These are phyloP conservation scores for Cheilosia soror DNA, from an alignment of 2,888 invertebrate genomes.

Conservation along the genomic window DNA sequence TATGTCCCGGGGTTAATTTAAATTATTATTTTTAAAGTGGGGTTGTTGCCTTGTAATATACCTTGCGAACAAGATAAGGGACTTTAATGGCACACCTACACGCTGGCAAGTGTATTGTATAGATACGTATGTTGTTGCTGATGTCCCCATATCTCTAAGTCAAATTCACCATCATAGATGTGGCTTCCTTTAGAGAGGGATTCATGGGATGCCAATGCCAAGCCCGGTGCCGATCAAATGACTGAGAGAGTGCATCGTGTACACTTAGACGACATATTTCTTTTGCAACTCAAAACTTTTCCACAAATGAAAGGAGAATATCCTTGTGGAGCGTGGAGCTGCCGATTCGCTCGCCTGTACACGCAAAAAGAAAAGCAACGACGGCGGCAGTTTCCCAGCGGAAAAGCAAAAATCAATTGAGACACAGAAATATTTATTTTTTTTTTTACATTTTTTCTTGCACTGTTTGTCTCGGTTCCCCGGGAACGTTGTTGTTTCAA, in stretches of 20 bases:
- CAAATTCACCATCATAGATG: conserved; percentile 61
- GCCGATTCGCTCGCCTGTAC: not conserved
- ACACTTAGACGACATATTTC: conserved; percentile 36
- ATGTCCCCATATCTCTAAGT: conserved; percentile 51
- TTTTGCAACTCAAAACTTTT: conserved; percentile 56
- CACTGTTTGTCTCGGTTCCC: conserved; percentile 45
- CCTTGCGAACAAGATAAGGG: conserved; percentile 74
- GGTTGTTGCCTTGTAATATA: conserved; percentile 75
- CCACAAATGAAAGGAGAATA: conserved; percentile 41
- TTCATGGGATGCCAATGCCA: conserved; percentile 45
- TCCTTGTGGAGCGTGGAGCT: conserved; percentile 23
- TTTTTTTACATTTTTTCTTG: conserved; percentile 12
- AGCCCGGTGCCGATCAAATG: conserved; percentile 56
- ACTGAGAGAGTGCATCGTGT: conserved; percentile 59
- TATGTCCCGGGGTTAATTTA: conserved; percentile 75
- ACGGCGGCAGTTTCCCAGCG: conserved; percentile 48
- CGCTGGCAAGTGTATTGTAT: conserved; percentile 17
- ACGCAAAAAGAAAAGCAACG: conserved; percentile 15
- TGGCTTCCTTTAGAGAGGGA: conserved; percentile 47
- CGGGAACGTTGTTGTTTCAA: conserved; percentile 60
- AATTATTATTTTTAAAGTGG: conserved; percentile 76
- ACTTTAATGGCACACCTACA: conserved; percentile 73
- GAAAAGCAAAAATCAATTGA: conserved; percentile 72
- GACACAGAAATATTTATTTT: conserved; percentile 45
- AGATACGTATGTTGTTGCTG: conserved; percentile 39